Percentiles rank a stretch among this genome's conserved stretches.
Evolutionary conservation across 2,113 vertebrate genomes (phyloP).

Genomic region (Eurystomus gularis): DNA sequence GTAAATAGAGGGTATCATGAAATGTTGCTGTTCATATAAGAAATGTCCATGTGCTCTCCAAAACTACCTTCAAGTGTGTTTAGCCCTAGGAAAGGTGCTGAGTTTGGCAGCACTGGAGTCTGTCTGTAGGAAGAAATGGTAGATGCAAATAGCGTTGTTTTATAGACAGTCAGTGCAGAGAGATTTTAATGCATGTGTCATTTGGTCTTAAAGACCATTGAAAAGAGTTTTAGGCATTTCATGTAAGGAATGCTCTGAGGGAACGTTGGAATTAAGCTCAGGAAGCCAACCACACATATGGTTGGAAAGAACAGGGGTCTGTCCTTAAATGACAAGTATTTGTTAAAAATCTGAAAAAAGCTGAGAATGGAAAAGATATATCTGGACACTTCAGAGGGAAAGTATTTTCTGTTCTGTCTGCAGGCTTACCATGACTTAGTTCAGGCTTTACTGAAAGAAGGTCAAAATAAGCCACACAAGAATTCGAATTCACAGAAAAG

Average conservation of each 20-base stretch:
- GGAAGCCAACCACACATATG: neutral
- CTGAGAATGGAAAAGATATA: neutral
- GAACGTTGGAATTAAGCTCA: neutral
- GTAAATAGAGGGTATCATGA: neutral
- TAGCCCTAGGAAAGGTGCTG: neutral
- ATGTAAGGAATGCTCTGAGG: neutral
- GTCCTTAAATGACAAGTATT: neutral
- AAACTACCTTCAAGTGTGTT: neutral
- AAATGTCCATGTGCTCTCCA: neutral
- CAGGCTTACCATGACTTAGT: neutral
- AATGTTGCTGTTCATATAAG: neutral
- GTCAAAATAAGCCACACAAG: neutral
- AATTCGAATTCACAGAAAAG: neutral
- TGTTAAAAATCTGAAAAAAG: neutral
- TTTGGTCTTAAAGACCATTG: neutral
- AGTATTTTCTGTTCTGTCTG: neutral
- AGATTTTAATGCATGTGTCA: fast-evolving
- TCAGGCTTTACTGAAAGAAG: neutral
- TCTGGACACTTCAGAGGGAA: neutral
- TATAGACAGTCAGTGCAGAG: fast-evolving
- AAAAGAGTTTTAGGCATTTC: neutral
- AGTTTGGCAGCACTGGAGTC: neutral
- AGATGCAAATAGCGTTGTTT: neutral
- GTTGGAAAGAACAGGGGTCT: neutral
- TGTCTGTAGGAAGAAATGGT: neutral